Base-by-base conservation (phyloP, 2,797 vertebrate genomes). In the Hypotaenidia philippensis region DNA sequence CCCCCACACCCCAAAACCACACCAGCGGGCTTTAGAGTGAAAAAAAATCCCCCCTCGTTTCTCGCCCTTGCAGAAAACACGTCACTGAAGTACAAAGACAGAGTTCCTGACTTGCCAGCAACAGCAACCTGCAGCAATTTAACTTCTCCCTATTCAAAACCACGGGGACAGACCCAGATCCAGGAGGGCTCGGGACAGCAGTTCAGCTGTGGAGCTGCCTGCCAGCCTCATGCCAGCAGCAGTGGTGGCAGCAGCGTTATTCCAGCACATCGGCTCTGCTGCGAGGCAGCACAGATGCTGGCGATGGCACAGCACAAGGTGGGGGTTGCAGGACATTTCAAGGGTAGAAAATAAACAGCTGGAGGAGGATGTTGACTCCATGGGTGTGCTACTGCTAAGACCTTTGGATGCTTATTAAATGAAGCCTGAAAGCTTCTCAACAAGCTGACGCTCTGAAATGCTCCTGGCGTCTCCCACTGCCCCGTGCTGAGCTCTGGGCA, bases 321-420 rank as follows among this genome's bases (percentile, higher is more conserved):
- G 90, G 72, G 83, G 88, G 88, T 25, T 86, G 92, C 88, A 88
- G 96, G 96, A 92, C 90, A 13, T 86, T 93, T 86, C 93, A 95
- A 94, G 95, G 96, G 86, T 75, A 92, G 77, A 65, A 93, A 90
- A 92, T 34, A 83, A 96, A 93, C 93, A 96, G 92, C 88, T 88
- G 90, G 85, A 76, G 75, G 76, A 96, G 81, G 81, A 93, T 92
- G 93, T 90, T 94, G 83, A 81, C 90, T 68, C 31, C 1, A 2
- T 0, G 17, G 49, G 68, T 68, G 63, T 81, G 77, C 88, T 83
- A 75, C 77, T 53, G 69, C 80, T 86, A 60, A 91, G 86, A 94
- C 88, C 93, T 95, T 69, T 70, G 77, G 65, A 47, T 75, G 92
- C 69, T 95, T 74, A 95, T 86, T 92, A 96, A 94, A 88, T 50